These are phyloP conservation scores for Trachymyrmex septentrionalis DNA, from an alignment of 1,140 invertebrate species.

Conservation along the genomic window DNA sequence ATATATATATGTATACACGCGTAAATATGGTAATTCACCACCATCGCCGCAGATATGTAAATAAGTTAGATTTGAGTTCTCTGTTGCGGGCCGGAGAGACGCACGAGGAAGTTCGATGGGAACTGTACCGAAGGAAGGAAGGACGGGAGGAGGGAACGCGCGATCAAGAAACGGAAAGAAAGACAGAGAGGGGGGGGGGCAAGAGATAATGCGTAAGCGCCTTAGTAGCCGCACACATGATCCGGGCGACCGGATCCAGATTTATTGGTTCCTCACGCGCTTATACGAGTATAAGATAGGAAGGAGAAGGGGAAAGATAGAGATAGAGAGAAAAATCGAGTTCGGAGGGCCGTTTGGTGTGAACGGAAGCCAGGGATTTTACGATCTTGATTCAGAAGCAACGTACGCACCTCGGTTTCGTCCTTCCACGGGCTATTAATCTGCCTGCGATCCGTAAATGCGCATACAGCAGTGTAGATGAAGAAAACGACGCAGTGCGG, in stretches of 20 bases:
- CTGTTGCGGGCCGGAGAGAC: constrained; percentile 77
- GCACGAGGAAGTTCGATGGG: constrained; percentile 82
- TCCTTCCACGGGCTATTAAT: constrained; percentile 70
- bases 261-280: constrained; percentile 83
- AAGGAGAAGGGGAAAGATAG: constrained; percentile 38
- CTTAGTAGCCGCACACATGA: constrained; percentile 84
- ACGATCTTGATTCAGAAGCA: constrained; percentile 75
- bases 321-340: constrained; percentile 52
- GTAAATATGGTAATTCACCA: constrained; percentile 85
- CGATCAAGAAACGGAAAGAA: constrained; percentile 56
- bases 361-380: constrained; percentile 84
- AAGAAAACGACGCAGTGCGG: constrained; percentile 42
- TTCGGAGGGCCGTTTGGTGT: constrained; percentile 75
- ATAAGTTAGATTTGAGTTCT: constrained; percentile 86
- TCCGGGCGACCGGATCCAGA: constrained; percentile 81
- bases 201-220: constrained; percentile 80
- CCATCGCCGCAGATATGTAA: constrained; percentile 85
- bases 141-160: constrained; percentile 57
- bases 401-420: constrained; percentile 57
- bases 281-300: constrained; percentile 34
- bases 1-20: constrained; percentile 41
- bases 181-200: constrained; percentile 61
- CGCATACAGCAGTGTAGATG: constrained; percentile 29
- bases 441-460: constrained; percentile 64
- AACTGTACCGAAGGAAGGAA: constrained; percentile 76